Conservation (phyloP, 2,113 vertebrate species). For the Lates calcarifer region DNA sequence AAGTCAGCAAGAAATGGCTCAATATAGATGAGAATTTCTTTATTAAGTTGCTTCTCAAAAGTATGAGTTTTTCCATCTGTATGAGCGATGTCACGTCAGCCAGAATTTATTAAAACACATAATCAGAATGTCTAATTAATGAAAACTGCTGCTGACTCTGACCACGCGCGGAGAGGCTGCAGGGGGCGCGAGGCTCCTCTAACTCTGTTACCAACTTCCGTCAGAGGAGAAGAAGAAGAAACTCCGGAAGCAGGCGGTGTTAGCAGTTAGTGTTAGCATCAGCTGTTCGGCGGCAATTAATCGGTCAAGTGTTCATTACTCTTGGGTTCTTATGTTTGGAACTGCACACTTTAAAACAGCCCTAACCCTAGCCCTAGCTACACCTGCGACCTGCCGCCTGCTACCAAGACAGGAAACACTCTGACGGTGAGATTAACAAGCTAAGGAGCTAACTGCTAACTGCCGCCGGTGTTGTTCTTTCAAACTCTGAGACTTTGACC, state of each 20-base stretch:
- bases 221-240: conserved; percentile 6
- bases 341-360: background rate
- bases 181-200: background rate
- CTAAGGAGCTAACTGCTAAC: background rate
- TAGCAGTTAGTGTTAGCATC: background rate
- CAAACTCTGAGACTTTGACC: background rate
- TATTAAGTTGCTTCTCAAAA: too few relatives aligned
- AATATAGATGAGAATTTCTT: too few relatives aligned
- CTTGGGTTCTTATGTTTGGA: background rate
- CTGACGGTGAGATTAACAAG: background rate
- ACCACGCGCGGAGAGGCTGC: too few relatives aligned
- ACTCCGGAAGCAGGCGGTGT: background rate
- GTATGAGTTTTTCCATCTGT: too few relatives aligned
- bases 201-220: background rate
- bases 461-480: background rate
- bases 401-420: background rate
- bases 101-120: too few relatives aligned
- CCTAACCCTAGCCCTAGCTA: too few relatives aligned
- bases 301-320: background rate
- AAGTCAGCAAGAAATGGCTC: too few relatives aligned
- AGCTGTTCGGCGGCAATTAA: background rate
- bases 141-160: too few relatives aligned
- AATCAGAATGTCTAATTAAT: too few relatives aligned
- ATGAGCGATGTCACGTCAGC: too few relatives aligned
- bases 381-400: background rate